Conservation (phyloP, 2,113 vertebrate genomes). For the Balaenoptera acutorostrata region DNA sequence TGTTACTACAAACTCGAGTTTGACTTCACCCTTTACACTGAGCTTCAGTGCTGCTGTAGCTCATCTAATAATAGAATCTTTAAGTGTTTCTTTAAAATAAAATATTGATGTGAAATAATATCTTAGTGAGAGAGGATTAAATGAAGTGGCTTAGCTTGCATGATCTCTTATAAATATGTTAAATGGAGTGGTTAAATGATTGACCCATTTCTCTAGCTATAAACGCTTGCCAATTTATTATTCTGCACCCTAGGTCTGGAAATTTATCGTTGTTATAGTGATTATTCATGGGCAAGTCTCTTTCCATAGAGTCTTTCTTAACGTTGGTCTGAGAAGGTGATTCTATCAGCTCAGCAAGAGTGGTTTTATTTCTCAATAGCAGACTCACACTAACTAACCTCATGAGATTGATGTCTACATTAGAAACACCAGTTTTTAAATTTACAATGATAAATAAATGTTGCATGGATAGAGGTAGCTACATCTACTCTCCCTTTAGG, state of each 20-base stretch:
- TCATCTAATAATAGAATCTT: conserved; percentile 7
- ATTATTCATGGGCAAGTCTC: background rate
- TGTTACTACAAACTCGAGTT: conserved; percentile 58
- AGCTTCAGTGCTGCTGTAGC: conserved; percentile 23
- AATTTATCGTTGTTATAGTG: background rate
- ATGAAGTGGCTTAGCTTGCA: conserved; percentile 38
- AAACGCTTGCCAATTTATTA: background rate
- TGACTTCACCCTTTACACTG: conserved; percentile 48
- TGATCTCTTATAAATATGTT: background rate
- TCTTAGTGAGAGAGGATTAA: background rate
- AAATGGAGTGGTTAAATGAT: background rate
- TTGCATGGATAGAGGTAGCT: background rate
- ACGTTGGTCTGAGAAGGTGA: background rate
- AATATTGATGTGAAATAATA: conserved; percentile 71
- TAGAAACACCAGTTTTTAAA: background rate
- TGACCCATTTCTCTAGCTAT: conserved; percentile 7
- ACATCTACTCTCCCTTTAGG: background rate
- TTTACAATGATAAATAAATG: background rate
- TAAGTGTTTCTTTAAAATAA: conserved; percentile 68
- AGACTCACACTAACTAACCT: background rate
- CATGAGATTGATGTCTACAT: background rate
- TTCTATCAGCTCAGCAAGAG: background rate
- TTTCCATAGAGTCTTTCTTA: background rate
- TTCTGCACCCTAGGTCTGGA: background rate
- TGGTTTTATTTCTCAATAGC: background rate